phyloP scores from a whole-genome alignment of 1,140 invertebrate genomes.

The Branchinecta lynchi region DNA sequence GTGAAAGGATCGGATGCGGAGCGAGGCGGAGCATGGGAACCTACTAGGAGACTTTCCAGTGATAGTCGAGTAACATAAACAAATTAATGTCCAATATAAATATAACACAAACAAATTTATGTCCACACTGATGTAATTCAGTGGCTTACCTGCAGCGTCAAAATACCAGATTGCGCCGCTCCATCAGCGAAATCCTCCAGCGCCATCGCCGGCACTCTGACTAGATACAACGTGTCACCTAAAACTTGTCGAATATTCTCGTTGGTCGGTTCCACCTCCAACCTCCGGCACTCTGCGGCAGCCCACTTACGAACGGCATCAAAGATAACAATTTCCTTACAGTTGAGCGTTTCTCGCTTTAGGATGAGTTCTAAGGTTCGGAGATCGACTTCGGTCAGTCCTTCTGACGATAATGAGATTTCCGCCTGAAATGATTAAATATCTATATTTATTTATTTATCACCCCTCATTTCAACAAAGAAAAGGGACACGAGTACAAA shows the following conservation, averaged over 20 bases:
- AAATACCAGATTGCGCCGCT: conserved; percentile 68
- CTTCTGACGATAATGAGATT: conserved; percentile 80
- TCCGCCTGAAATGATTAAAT: conserved; percentile 51
- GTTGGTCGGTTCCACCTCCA: conserved; percentile 54
- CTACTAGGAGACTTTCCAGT: no score
- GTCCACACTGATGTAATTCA: no score
- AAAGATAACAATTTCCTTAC: conserved; percentile 20
- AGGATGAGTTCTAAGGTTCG: conserved; percentile 73
- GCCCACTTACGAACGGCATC: conserved; percentile 59
- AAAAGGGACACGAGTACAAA: no score
- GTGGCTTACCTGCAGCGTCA: conserved; percentile 60
- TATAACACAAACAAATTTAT: no score
- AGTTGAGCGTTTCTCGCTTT: conserved; percentile 56
- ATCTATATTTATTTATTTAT: no score
- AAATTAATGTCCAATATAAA: no score
- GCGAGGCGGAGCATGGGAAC: no score
- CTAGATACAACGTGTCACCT: conserved; percentile 61
- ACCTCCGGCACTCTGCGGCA: conserved; percentile 57
- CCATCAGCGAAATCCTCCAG: conserved; percentile 81
- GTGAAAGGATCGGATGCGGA: no score
- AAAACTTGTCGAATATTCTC: conserved; percentile 45
- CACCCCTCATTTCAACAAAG: neutral
- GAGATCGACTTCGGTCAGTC: conserved; percentile 78
- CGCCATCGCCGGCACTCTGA: conserved; percentile 76
- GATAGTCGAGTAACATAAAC: no score